A percentile compares a stretch with the other conserved stretches of the same genome.
Conservation (phyloP, 1,140 invertebrate species). For the Melitaea cinxia region DNA sequence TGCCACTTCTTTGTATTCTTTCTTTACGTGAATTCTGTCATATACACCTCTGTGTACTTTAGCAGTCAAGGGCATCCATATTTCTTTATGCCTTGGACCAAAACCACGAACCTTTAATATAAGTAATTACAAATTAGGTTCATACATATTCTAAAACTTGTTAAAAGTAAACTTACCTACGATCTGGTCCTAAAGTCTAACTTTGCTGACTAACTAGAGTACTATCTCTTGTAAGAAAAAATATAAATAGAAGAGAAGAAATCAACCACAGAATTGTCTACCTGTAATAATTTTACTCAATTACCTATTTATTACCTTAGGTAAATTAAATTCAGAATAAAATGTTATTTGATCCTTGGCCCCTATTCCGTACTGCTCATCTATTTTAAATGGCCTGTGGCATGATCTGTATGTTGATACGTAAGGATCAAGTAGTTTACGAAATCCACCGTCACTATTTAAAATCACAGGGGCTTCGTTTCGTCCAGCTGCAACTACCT, state of each 20-base stretch:
- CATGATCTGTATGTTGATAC: slow-evolving; percentile 59
- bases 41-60: slow-evolving; percentile 61
- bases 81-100: slow-evolving; percentile 66
- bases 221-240: no score
- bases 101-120: slow-evolving; percentile 60
- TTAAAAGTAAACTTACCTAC: neutral
- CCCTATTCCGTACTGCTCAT: slow-evolving; percentile 69
- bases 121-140: neutral
- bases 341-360: slow-evolving; percentile 76
- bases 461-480: slow-evolving; percentile 64
- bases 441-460: slow-evolving; percentile 52
- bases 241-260: neutral
- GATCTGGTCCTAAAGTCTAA: no score
- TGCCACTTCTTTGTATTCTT: slow-evolving; percentile 68
- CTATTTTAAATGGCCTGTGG: slow-evolving; percentile 57
- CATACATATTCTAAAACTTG: neutral
- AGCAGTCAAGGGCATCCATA: slow-evolving; percentile 69
- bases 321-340: slow-evolving; percentile 63
- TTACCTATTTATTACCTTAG: slow-evolving; percentile 57
- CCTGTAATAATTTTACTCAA: no score
- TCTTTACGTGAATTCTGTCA: slow-evolving; percentile 70
- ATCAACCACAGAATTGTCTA: no score
- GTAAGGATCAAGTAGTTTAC: slow-evolving; percentile 66
- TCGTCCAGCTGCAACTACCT: slow-evolving; percentile 67
- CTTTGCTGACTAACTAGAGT: no score